Base-by-base conservation (phyloP, 2,797 vertebrate genomes). In the Holocentrus rufus region DNA sequence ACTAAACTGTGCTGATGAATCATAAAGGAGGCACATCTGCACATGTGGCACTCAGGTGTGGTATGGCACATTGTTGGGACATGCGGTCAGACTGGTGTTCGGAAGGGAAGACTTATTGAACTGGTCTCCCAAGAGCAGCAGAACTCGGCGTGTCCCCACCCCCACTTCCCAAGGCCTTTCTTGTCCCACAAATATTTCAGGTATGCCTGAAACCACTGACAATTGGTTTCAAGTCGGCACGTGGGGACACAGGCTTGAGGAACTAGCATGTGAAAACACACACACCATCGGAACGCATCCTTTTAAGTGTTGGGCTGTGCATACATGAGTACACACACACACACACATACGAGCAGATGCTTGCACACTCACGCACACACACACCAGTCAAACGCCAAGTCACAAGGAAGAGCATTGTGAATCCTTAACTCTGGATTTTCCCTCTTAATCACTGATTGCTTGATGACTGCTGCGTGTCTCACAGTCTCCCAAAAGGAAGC, bases 391-490 rank as follows among this genome's bases (percentile, higher is more conserved):
- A 81, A 85, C 68, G 77, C 44, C 59, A 39, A 84, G 76, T 88
- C 79, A 86, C 83, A 87, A 85, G 85, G 87, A 86, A 77, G 57
- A 23, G 66, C 81, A 72, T 82, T 90, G 88, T 86, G 79, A 81
- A 73, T 60, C 2, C 50, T 76, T 77, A 75, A n/a, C 31, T 80
- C 79, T 80, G 90, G 91, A 79, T 88, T 92, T 92, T 90, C 90
- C 92, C 88, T 73, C 65, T 80, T 86, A 81, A 85, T 91, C 82
- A 85, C 81, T 5, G 79, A 74, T 71, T 74, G 58, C 69, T 77
- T 1, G 86, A 58, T 90, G 90, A 91, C 84, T 84, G 70, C 55
- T 62, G 66, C 2, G 27, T 84, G 87, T 55, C 76, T 91, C 87
- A 88, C 44, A 57, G 11, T 58, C 63, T 79, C 65, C 85, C 54